Base-by-base conservation (phyloP, 2,888 invertebrate species). In the Sipunculus nudus region DNA sequence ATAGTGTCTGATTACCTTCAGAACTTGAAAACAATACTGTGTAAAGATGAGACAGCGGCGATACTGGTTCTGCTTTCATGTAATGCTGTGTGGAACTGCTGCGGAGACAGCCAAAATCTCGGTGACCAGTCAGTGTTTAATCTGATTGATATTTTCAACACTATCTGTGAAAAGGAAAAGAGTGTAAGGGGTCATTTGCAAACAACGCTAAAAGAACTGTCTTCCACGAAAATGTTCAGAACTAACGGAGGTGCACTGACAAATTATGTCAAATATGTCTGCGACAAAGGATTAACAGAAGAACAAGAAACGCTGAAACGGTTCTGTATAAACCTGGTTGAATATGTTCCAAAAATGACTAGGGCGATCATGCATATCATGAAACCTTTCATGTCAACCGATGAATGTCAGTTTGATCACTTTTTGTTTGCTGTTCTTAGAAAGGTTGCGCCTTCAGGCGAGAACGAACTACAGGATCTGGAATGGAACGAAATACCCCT, bases 401-500 rank as follows among this genome's bases (percentile, higher is more conserved):
- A 28, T 16, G 39, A 41, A 19, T 21, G 19, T 16, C 19, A 16
- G 21, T 21, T 28, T 3, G 40, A 47, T 16, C 23, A 47, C 29
- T 59, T 62, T 26, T 50, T 62, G 2, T 59, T 43, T 35, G 28
- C n/a, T 21, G 3, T 54, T 10, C 10, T 62, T 41, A 59, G 48
- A 39, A 32, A 53, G 13, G 39, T 45, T n/a, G 43, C 31, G 4
- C 16, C n/a, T n/a, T 25, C 26, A 13, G 13, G 25, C 10, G 10
- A 19, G 1, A 28, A 31, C 16, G 47, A 49, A 5, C 25, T 43
- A 21, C 38, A 54, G 39, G 59, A 62, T 23, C n/a, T 48, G 16
- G 54, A 32, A 19, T 63, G 63, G 63, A 29, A 53, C 31, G 61
- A 63, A n/a, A 16, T 63, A 4, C 60, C 63, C 1, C 48, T 61